phyloP scores from a whole-genome alignment of 2,113 vertebrate species.

The Callospermophilus lateralis region DNA sequence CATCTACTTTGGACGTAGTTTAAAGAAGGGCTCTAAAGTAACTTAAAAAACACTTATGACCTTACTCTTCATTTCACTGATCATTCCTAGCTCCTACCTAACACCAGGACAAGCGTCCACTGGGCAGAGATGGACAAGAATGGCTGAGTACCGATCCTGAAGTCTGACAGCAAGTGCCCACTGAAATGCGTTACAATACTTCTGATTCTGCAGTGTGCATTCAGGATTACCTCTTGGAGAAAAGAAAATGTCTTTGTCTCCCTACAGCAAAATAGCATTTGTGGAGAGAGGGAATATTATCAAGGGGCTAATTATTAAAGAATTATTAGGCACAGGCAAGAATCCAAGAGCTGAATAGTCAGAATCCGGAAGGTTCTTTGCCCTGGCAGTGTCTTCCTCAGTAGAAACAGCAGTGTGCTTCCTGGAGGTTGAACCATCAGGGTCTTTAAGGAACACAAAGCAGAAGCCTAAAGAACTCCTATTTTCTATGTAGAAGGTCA shows the following conservation, averaged over 20 bases:
- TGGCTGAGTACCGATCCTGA: accelerated
- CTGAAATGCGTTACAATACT: neutral
- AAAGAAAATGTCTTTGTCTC: constrained; percentile 27
- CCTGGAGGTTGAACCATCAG: neutral
- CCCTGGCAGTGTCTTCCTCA: neutral
- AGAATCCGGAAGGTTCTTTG: neutral
- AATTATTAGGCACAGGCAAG: neutral
- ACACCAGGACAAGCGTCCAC: too few species aligned
- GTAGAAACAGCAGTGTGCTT: neutral
- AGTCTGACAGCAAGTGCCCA: neutral
- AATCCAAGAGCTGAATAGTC: constrained; percentile 55
- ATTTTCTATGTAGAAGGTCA: neutral
- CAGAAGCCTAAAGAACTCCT: neutral
- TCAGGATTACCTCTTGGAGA: neutral
- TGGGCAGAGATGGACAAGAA: accelerated
- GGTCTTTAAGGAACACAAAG: neutral
- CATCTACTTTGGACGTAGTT: too few species aligned
- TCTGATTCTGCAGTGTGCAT: neutral
- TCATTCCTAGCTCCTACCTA: too few species aligned
- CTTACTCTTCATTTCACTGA: too few species aligned
- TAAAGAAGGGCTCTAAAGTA: too few species aligned
- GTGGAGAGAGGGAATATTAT: constrained; percentile 58
- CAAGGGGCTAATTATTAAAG: constrained; percentile 74
- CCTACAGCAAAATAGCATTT: constrained; percentile 66
- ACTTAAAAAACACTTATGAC: too few species aligned